Evolutionary conservation across 2,888 invertebrate genomes (phyloP).

Genomic region (Acanthacorydalis orientalis): DNA sequence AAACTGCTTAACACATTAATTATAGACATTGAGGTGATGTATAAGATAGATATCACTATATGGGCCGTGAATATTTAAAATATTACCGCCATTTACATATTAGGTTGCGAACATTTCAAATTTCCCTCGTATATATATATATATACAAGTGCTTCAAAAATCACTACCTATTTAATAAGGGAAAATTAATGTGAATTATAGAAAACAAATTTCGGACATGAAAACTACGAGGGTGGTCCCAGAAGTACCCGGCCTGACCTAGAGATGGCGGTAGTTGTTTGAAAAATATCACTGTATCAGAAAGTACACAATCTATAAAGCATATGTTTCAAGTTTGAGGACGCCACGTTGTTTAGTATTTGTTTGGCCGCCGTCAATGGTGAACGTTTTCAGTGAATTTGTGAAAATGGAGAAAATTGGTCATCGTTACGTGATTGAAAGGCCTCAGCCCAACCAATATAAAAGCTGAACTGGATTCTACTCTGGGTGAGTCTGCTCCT

Average conservation of each 20-base stretch:
- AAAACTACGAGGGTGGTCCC: neutral
- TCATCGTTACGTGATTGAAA: conserved; percentile 2
- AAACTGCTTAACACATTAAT: too few species aligned
- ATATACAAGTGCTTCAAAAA: too few species aligned
- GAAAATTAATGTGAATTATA: too few species aligned
- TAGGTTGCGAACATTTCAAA: too few species aligned
- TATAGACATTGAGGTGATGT: too few species aligned
- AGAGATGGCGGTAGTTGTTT: neutral
- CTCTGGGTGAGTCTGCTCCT: conserved; percentile 12
- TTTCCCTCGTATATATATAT: too few species aligned
- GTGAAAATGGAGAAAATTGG: conserved; percentile 5
- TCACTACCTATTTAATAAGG: too few species aligned
- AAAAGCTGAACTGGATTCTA: conserved; percentile 13
- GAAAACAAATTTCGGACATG: too few species aligned
- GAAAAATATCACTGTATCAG: neutral
- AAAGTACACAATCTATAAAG: neutral
- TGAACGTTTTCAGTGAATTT: conserved; percentile 6
- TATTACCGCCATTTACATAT: too few species aligned
- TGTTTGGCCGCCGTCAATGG: conserved; percentile 1
- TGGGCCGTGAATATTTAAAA: too few species aligned
- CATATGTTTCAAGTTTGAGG: conserved; percentile 5
- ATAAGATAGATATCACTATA: too few species aligned
- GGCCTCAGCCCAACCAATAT: conserved; percentile 11
- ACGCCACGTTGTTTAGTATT: conserved; percentile 2
- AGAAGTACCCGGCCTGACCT: neutral